Conservation (phyloP, 2,797 vertebrate genomes). For the Anniella stebbinsi region DNA sequence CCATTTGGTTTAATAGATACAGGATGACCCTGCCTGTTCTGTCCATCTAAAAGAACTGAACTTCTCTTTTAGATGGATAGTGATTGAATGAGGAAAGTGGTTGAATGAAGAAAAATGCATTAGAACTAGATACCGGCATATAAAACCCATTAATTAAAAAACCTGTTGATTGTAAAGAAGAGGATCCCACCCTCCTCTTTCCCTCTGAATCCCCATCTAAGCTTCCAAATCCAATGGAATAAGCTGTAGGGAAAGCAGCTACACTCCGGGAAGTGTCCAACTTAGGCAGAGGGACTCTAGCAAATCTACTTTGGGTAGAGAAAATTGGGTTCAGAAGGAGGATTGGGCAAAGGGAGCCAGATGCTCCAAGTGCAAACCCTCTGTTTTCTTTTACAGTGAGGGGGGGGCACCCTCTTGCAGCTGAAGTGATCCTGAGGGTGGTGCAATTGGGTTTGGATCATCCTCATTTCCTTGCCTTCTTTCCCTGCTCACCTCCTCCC, state of each 20-base stretch:
- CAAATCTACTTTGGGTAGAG: background rate
- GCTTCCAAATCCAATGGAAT: background rate
- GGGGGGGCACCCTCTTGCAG: background rate
- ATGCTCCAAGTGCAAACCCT: background rate
- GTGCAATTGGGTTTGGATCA: background rate
- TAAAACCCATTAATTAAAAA: background rate
- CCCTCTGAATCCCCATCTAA: background rate
- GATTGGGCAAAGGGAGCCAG: no score
- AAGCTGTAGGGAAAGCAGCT: background rate
- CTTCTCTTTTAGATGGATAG: background rate
- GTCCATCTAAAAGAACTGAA: conserved; percentile 12
- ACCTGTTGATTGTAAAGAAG: background rate
- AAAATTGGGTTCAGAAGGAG: background rate
- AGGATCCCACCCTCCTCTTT: background rate
- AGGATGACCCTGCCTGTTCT: background rate
- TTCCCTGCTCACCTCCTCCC: background rate
- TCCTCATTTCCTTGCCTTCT: background rate
- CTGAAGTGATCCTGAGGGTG: no score
- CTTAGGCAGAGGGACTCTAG: background rate
- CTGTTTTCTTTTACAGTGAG: background rate
- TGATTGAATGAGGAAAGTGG: background rate
- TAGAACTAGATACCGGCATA: background rate
- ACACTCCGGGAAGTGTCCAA: background rate
- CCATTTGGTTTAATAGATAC: conserved; percentile 19
- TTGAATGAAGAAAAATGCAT: conserved; percentile 6